These are phyloP conservation scores for Oligia latruncula DNA, from an alignment of 2,888 invertebrate genomes.

Conservation along the genomic window DNA sequence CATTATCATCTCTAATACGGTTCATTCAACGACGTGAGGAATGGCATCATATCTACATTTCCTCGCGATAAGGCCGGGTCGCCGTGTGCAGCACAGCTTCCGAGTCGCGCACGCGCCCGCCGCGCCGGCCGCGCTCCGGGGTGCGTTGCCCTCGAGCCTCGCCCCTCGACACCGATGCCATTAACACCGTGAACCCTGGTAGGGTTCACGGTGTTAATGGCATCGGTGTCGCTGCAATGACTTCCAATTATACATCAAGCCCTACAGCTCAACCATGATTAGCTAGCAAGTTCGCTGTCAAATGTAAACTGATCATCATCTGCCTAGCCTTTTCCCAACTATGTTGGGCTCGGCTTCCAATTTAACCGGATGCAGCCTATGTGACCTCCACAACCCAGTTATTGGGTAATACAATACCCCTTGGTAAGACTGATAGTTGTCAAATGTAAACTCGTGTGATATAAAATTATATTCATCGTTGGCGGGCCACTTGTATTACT, in stretches of 20 bases:
- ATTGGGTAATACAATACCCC: no score
- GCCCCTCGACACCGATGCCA: constrained; percentile 55
- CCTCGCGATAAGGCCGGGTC: constrained; percentile 38
- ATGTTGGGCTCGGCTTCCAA: no score
- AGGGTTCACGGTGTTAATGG: no score
- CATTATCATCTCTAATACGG: constrained; percentile 9
- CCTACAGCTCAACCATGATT: not conserved
- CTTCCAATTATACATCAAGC: not conserved
- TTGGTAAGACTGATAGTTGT: no score
- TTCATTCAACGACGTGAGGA: constrained; percentile 18
- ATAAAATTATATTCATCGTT: not conserved
- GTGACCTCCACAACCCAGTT: no score
- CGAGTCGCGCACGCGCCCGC: constrained; percentile 31
- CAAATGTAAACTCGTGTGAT: not conserved
- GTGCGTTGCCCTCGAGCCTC: constrained; percentile 60
- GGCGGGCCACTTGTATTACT: not conserved
- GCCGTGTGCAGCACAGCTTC: constrained; percentile 31
- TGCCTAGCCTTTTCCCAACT: no score
- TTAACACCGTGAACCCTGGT: constrained; percentile 61
- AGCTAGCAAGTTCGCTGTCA: not conserved
- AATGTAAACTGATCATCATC: not conserved
- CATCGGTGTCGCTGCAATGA: no score
- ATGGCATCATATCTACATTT: constrained; percentile 18
- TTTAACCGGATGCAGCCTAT: no score
- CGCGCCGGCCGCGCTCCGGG: constrained; percentile 25